Evolutionary conservation across 2,888 invertebrate species (phyloP), one percentile per base, ranked within the genome.

Genomic region (Synanthedon formicaeformis): DNA sequence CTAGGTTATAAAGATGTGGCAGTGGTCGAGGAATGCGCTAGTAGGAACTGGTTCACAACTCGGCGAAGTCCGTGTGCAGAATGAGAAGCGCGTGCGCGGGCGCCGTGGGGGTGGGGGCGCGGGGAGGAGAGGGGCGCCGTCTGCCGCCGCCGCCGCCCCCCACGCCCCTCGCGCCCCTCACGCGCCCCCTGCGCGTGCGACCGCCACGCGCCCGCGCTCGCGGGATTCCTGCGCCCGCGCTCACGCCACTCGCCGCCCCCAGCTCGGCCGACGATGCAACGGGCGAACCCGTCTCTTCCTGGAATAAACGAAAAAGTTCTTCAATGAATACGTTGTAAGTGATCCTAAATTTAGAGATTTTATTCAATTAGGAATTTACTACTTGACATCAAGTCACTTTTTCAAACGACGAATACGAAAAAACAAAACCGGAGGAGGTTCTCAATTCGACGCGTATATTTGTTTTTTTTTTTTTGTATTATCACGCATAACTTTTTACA

Each of bases 1-100:
- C 11, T 14, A 13, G 45, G 13, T 45, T 13, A 23, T 23, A 45
- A 45, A 12, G n/a, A 34, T 3, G 34, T 34, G 34, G 49, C 13
- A 49, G 18, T 49, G 49, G 12, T 49, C 16, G 49, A 12, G 16
- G 13, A 14, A 13, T 14, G 45, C 14, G 45, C 14, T 14, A 14
- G 12, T 14, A 45, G 45, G 12, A 14, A 45, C 14, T 14, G 14
- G 10, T 16, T 49, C 16, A 49, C 12, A 49, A 23, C 16, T 49
- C 49, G 8, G 50, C 56, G 62, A 81, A 68, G 56, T 78, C 78
- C 40, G 76, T 62, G 65, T 69, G 81, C 63, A 82, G 70, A 58
- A 82, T 73, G 63, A 83, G 79, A 59, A 83, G 68, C 58, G 82
- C 69, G 60, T 76, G 66, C 58, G 70, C 56, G 53, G 72, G 63